These are phyloP conservation scores for Carassius carassius DNA, from an alignment of 2,113 vertebrate genomes.

Conservation along the genomic window DNA sequence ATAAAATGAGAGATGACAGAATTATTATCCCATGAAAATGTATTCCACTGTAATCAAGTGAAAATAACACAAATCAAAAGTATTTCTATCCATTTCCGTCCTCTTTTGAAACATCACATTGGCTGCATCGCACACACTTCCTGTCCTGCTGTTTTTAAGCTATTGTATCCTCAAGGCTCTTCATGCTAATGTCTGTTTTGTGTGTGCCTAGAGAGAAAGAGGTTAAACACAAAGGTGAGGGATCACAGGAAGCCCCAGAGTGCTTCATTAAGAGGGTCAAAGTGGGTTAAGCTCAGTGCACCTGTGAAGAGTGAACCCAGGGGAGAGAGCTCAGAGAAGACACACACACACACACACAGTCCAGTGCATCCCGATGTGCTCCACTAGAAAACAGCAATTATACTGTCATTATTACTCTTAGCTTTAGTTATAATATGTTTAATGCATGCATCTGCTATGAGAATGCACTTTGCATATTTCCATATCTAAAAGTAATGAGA, in stretches of 20 bases:
- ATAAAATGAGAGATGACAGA: neutral
- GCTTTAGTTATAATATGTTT: neutral
- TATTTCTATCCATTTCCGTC: neutral
- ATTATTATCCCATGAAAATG: too few relatives aligned
- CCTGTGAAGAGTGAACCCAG: constrained; percentile 47
- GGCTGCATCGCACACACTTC: constrained; percentile 50
- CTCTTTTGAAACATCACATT: neutral
- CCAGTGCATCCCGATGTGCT: neutral
- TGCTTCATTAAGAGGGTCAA: constrained; percentile 50
- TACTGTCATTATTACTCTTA: neutral
- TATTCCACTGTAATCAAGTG: neutral
- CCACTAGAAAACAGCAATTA: constrained; percentile 6
- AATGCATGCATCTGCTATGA: neutral
- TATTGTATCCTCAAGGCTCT: constrained; percentile 54
- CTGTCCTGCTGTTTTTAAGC: constrained; percentile 48
- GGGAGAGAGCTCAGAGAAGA: constrained; percentile 27
- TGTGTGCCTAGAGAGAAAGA: constrained; percentile 22
- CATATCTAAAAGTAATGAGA: neutral
- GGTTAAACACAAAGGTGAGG: constrained; percentile 58
- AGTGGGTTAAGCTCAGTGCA: constrained; percentile 44
- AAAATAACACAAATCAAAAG: neutral
- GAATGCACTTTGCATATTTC: neutral
- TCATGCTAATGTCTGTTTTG: constrained; percentile 45
- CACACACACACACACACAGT: constrained; percentile 36
- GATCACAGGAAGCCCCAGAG: constrained; percentile 56